Base-by-base conservation (phyloP, 2,113 vertebrate genomes). In the Odobenus rosmarus region DNA sequence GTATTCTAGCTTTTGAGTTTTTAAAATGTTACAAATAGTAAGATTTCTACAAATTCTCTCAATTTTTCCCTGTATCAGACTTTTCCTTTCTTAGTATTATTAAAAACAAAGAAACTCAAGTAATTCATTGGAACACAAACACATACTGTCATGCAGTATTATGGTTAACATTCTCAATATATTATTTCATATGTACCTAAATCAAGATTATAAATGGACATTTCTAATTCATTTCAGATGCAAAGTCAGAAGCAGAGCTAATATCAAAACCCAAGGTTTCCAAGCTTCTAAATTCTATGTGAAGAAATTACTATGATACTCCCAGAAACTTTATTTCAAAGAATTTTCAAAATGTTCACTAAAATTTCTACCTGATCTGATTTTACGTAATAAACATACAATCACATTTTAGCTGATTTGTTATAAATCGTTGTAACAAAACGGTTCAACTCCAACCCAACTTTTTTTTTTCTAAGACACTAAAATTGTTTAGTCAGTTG, bases 401-500 rank as follows among this genome's bases (percentile, higher is more conserved):
- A 72, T 51, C 6, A 59, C 31, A 91, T 57, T 57, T n/a, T 0
- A 42, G 5, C 10, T 18, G 4, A 69, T 49, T 6, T 61, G 19
- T 61, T 62, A 53, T 36, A 23, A 23, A 46, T 95, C 23, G 1
- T 0, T 67, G 0, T 87, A 39, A 7, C 33, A 11, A 83, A 88
- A 84, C 42, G n/a, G 9, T 57, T 89, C 33, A 72, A 76, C 9
- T 69, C 21, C 14, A 87, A 94, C 18, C 49, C 39, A 90, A 81
- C 16, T 28, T 80, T 79, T 95, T 80, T 80, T 80, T 79, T 95
- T 80, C 57, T 74, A 88, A 93, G 24, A n/a, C 55, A 80, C 6
- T 79, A 93, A 93, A 72, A 85, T 21, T 79, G 3, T 88, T 85
- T 39, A 85, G 26, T 49, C 9, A 19, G 46, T 88, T 90, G 77